A percentile compares a stretch with the other conserved stretches of the same genome.
Evolutionary conservation across 2,113 vertebrate species (phyloP).

Genomic region (Gorsachius goisagi): DNA sequence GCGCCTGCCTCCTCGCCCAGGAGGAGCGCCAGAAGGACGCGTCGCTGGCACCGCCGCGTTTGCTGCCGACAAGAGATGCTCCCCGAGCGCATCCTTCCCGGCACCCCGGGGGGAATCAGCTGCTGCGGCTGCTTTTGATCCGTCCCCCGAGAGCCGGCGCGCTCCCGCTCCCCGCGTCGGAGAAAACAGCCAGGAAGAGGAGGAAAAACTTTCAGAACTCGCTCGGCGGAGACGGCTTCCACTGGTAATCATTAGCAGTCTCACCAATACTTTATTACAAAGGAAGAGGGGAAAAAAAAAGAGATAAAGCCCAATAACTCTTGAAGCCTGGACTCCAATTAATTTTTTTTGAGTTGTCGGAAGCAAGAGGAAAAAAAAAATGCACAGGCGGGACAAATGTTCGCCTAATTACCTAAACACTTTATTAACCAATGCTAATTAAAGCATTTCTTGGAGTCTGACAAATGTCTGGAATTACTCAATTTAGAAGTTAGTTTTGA

Average conservation of each 20-base stretch:
- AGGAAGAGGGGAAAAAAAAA: not conserved
- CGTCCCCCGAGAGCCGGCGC: not conserved
- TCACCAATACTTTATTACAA: not conserved
- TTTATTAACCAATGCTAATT: conserved; percentile 77
- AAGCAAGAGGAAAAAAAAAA: conserved; percentile 49
- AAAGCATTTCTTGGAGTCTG: conserved; percentile 75
- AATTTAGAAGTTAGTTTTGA: conserved; percentile 74
- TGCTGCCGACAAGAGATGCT: conserved; percentile 25
- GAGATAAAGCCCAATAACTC: not conserved
- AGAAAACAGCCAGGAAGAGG: not conserved
- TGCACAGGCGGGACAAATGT: conserved; percentile 59
- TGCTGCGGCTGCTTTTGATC: not conserved
- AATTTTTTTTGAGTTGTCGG: conserved; percentile 39
- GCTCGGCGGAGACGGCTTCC: not conserved
- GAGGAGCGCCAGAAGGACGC: not conserved
- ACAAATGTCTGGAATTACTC: conserved; percentile 76
- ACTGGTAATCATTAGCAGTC: not conserved
- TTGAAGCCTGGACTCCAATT: conserved; percentile 29
- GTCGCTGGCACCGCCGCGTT: not conserved
- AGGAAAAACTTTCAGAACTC: not conserved
- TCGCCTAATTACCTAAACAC: conserved; percentile 74
- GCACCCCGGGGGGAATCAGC: conserved; percentile 1
- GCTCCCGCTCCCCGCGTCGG: not conserved
- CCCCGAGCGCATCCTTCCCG: conserved; percentile 33
- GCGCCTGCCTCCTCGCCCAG: not conserved